Percentiles rank a stretch among this genome's conserved stretches.
phyloP scores from a whole-genome alignment of 2,113 vertebrate genomes.

The Octodon degus region DNA sequence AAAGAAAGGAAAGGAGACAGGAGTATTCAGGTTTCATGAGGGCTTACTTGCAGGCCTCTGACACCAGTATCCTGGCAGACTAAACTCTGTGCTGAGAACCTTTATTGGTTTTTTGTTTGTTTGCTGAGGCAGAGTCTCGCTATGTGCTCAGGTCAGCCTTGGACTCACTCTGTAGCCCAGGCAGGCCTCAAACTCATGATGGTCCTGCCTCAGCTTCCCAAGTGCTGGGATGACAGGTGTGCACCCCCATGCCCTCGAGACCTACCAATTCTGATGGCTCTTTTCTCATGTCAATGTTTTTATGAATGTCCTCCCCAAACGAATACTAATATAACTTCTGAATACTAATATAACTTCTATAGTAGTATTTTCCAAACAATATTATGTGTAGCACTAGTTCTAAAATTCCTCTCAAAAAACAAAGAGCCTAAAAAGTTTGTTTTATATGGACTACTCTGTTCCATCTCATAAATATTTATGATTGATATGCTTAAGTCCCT shows the following conservation, averaged over 20 bases:
- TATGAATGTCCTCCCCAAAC: too few relatives aligned
- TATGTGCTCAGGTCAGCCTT: background rate
- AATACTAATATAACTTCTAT: background rate
- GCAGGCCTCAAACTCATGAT: background rate
- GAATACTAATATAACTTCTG: background rate
- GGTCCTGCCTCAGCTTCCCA: background rate
- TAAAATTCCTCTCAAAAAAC: background rate
- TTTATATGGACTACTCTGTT: background rate
- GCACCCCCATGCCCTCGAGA: background rate
- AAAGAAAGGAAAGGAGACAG: background rate
- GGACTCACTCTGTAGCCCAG: background rate
- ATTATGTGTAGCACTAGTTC: background rate
- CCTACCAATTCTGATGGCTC: background rate
- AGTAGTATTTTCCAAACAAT: background rate
- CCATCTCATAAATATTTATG: background rate
- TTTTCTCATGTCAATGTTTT: background rate
- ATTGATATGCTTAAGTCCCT: background rate
- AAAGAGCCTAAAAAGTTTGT: background rate
- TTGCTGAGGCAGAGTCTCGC: background rate
- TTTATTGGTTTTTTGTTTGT: background rate
- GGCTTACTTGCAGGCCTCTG: background rate
- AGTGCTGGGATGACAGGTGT: background rate
- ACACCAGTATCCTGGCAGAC: background rate
- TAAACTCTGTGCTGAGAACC: background rate
- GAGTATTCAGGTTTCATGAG: accelerated